phyloP scores from a whole-genome alignment of 2,113 vertebrate genomes.

The Caretta caretta region DNA sequence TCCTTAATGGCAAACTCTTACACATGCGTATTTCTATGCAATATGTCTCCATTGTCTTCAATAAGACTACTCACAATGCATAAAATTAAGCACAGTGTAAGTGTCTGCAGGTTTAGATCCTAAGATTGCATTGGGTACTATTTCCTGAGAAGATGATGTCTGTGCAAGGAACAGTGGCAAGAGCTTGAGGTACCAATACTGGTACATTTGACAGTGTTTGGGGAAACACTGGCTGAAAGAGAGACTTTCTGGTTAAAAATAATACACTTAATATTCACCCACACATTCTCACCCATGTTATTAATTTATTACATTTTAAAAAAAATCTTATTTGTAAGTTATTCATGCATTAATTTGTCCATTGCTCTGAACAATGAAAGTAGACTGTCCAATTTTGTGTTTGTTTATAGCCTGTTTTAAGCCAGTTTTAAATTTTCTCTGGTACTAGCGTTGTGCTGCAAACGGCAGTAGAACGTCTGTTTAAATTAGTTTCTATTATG shows the following conservation, averaged over 20 bases:
- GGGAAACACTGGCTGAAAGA: background rate
- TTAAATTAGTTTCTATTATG: background rate
- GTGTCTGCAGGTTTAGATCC: background rate
- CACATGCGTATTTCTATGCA: background rate
- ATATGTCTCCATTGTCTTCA: background rate
- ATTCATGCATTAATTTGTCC: background rate
- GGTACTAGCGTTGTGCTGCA: background rate
- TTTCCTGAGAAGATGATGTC: background rate
- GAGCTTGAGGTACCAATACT: background rate
- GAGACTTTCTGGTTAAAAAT: background rate
- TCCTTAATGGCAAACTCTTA: background rate
- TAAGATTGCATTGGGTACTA: background rate
- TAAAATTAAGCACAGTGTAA: background rate
- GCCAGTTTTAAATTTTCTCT: background rate
- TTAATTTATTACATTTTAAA: background rate
- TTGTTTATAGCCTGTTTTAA: background rate
- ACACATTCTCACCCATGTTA: background rate
- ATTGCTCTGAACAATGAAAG: background rate
- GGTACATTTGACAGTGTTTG: background rate
- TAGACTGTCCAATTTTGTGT: background rate
- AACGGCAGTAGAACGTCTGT: background rate
- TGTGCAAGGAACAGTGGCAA: background rate
- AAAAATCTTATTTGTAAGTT: background rate
- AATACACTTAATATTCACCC: background rate
- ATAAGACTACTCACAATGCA: background rate